phyloP scores from a whole-genome alignment of 2,888 invertebrate species.

The Callyntrura sp. region DNA sequence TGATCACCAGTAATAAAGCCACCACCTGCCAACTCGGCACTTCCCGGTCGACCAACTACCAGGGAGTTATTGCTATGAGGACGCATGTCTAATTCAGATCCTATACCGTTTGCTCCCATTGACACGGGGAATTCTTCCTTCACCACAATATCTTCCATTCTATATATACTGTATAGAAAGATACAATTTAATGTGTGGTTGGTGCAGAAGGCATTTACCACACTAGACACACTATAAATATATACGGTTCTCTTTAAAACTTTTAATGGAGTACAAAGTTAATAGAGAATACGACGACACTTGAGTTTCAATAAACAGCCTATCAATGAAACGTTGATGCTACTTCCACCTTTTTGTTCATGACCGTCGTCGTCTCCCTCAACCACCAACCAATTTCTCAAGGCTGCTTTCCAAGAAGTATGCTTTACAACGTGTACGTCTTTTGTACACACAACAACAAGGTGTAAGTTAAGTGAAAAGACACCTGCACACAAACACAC shows the following conservation, averaged over 20 bases:
- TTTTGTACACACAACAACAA: neutral
- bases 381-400: neutral
- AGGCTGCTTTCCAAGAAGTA: slow-evolving; percentile 26
- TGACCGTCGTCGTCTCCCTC: too few species aligned
- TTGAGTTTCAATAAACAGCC: slow-evolving; percentile 18
- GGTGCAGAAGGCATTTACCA: too few species aligned
- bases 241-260: too few species aligned
- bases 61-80: slow-evolving; percentile 66
- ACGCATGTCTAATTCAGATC: slow-evolving; percentile 65
- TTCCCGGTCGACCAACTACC: slow-evolving; percentile 63
- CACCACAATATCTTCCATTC: slow-evolving; percentile 69
- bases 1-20: slow-evolving; percentile 37
- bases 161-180: too few species aligned
- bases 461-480: neutral
- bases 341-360: too few species aligned
- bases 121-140: slow-evolving; percentile 65
- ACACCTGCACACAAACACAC: too few species aligned
- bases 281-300: too few species aligned
- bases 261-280: too few species aligned
- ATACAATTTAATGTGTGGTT: too few species aligned
- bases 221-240: too few species aligned
- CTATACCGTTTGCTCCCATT: slow-evolving; percentile 62
- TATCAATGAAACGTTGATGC: neutral
- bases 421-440: neutral
- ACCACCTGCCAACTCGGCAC: slow-evolving; percentile 62